Base-by-base conservation (phyloP, 2,113 vertebrate genomes). In the Poeciliopsis turrubarensis region DNA sequence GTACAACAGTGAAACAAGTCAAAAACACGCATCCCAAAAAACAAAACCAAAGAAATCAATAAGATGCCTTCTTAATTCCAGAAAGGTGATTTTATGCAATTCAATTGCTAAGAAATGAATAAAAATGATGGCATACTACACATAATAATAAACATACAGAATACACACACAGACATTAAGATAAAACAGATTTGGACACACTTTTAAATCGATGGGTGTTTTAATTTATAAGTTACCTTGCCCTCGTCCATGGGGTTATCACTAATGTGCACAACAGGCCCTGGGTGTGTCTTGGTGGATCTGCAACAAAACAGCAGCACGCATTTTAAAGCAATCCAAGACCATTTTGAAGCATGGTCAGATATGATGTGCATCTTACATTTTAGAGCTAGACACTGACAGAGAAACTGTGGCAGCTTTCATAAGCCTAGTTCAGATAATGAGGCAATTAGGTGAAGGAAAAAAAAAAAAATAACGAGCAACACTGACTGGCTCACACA, bases 161-260 rank as follows among this genome's bases (percentile, higher is more conserved):
- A 17, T 19, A 47, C 7, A n/a, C 51, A 57, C 2, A 54, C 2
- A 57, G 51, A 10, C n/a, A 25, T 57, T 57, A 2, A n/a, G 51
- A 8, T 57, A n/a, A 25, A 57, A 57, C 10, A 47, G 15, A 6
- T 1, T 47, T 19, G 44, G 44, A 47, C 44, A 47, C 44, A 47
- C 39, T 41, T 37, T 41, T 41, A 41, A 41, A 15, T 41, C 5
- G 14, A 4, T 41, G 39, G 3, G 14, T 47, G 17, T 19, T 47
- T 47, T 19, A 6, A 60, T 51, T 19, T 25, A 6, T 61, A 54
- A 27, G 44, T 75, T 95, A 99, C 98, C 96, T 99, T 99, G 88
- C 98, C 98, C 91, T 99, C 98, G 87, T 99, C 98, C 96, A 99
- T 99, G 84, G 98, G 98, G 94, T 99, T 98, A 92, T 99, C 98